Base-by-base conservation (phyloP, 37 sponge, comb jelly and placozoan species). In the Lycopodina hypogea region DNA sequence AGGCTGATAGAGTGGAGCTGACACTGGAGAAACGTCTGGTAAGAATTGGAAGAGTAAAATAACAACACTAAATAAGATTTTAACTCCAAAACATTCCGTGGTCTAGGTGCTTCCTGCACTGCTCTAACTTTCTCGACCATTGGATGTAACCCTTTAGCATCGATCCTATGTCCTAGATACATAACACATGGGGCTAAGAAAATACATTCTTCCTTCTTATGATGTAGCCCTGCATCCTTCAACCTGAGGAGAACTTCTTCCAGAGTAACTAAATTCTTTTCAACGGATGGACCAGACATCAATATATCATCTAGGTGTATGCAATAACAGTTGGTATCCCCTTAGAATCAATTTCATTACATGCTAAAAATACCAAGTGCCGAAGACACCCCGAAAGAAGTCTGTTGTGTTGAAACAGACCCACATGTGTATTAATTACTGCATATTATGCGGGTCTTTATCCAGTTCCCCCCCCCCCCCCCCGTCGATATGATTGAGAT, bases 341-440 rank as follows among this genome's bases (percentile, higher is more conserved):
- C 55, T 37, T 2, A 65, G 67, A 22, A 78, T 18, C 22, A 23
- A 35, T 48, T 79, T 70, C 70, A 68, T 79, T 14, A 36, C 70
- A 36, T 53, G 21, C 41, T 79, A 65, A 81, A 81, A 58, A 81
- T 71, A 21, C 62, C 81, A 35, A 72, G 81, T 33, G 72, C 81
- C 30, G 81, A 81, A n/a, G 81, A 56, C 33, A 81, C 62, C 34
- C 81, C 81, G 48, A 81, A 71, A 72, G 81, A 2, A 81, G 35
- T 36, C 81, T 56, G 18, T 50, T 40, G 50, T 71, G 58, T 38
- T 59, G 62, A 39, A 71, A n/a, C n/a, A n/a, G n/a, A n/a, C n/a
- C n/a, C n/a, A n/a, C n/a, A n/a, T n/a, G n/a, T n/a, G n/a, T n/a
- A 81, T 39, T 57, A 34, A 56, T 53, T 17, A 53, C 17, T 12